phyloP scores from a whole-genome alignment of 2,888 invertebrate species.

The Hoplodrina ambigua region DNA sequence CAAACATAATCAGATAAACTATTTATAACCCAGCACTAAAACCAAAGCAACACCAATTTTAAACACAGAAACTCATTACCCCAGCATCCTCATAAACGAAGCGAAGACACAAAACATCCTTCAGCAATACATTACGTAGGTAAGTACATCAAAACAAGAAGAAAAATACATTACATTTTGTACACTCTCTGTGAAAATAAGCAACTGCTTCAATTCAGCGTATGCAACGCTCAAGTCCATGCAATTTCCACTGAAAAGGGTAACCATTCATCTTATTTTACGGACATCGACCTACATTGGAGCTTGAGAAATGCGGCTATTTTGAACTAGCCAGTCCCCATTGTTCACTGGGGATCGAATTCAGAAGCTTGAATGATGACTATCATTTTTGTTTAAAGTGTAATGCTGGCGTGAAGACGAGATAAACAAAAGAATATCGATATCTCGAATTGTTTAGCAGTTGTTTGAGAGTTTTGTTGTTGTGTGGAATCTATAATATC shows the following conservation, averaged over 20 bases:
- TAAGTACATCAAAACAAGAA: constrained; percentile 25
- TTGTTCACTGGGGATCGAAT: constrained; percentile 58
- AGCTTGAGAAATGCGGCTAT: constrained; percentile 65
- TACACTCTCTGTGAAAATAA: constrained; percentile 54
- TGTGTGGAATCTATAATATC: background rate
- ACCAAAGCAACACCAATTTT: too few relatives aligned
- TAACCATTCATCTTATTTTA: constrained; percentile 70
- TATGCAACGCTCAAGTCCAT: constrained; percentile 65
- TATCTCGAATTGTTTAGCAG: background rate
- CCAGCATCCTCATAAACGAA: constrained; percentile 24
- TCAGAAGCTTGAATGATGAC: constrained; percentile 58
- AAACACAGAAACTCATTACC: constrained; percentile 3
- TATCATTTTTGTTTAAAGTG: constrained; percentile 60
- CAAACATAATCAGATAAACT: too few relatives aligned
- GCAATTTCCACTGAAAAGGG: constrained; percentile 66
- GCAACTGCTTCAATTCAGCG: constrained; percentile 60
- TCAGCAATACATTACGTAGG: constrained; percentile 17
- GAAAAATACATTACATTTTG: constrained; percentile 47
- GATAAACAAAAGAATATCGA: background rate
- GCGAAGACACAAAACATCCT: constrained; percentile 17
- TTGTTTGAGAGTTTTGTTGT: background rate
- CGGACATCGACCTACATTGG: constrained; percentile 70
- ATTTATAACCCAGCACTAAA: too few relatives aligned
- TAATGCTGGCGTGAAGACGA: constrained; percentile 35
- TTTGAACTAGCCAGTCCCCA: constrained; percentile 57